phyloP scores from a whole-genome alignment of 2,113 vertebrate species.

The Hippocampus barbouri region DNA sequence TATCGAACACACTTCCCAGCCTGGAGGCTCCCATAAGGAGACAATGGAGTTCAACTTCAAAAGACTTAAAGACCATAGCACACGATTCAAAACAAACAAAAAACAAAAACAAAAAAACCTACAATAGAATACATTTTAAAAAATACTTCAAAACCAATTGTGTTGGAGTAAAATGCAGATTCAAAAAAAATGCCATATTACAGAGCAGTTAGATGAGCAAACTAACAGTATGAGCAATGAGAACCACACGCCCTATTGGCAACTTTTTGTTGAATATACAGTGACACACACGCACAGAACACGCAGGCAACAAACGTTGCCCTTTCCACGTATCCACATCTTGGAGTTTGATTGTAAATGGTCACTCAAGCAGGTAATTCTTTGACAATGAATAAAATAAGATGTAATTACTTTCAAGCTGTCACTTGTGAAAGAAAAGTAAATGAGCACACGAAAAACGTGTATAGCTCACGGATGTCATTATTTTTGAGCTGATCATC shows the following conservation, averaged over 20 bases:
- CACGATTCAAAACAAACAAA: neutral
- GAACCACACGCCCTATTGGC: no score
- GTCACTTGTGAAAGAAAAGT: conserved; percentile 61
- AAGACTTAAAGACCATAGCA: neutral
- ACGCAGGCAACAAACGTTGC: conserved; percentile 14
- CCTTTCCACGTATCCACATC: conserved; percentile 42
- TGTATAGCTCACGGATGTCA: conserved; percentile 52
- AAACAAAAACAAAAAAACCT: neutral
- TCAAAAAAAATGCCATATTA: no score
- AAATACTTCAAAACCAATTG: no score
- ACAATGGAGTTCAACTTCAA: neutral
- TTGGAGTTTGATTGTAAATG: conserved; percentile 46
- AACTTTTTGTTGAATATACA: neutral
- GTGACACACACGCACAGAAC: neutral
- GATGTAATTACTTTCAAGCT: conserved; percentile 65
- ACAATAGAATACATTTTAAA: neutral
- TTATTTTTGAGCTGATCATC: conserved; percentile 40
- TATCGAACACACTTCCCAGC: neutral
- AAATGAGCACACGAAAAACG: conserved; percentile 47
- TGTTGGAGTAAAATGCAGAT: no score
- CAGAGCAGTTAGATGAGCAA: no score
- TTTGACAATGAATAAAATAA: conserved; percentile 67
- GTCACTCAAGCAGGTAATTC: conserved; percentile 64
- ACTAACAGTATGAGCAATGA: no score
- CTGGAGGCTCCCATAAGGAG: neutral